Conservation (phyloP, 2,888 invertebrate genomes). For the Caradrina clavipalpis region DNA sequence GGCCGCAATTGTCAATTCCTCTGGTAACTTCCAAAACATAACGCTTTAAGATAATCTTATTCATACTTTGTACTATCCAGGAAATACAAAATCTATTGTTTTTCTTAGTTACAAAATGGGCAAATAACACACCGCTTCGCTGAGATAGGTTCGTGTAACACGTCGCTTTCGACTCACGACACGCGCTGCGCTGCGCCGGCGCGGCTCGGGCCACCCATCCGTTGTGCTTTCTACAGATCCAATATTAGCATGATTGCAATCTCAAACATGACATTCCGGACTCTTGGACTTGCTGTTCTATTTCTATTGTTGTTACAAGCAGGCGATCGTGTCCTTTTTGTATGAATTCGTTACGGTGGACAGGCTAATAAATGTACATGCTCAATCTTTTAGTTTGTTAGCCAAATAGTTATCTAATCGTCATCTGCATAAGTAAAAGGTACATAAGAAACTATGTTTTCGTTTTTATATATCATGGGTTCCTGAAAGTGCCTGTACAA, state of each 20-base stretch:
- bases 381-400: neutral
- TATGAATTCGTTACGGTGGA: slow-evolving; percentile 7
- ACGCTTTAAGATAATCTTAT: neutral
- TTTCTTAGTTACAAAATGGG: slow-evolving; percentile 24
- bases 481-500: too few relatives aligned
- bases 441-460: neutral
- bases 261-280: slow-evolving; percentile 60
- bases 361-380: slow-evolving; percentile 12
- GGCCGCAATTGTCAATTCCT: neutral
- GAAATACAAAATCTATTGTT: neutral
- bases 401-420: slow-evolving; percentile 1
- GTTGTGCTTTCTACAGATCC: slow-evolving; percentile 84
- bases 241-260: slow-evolving; percentile 71
- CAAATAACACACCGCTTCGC: slow-evolving; percentile 28
- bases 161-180: slow-evolving; percentile 84
- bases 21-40: neutral
- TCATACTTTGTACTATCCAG: neutral
- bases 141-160: slow-evolving; percentile 74
- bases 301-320: slow-evolving; percentile 34
- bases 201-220: slow-evolving; percentile 81
- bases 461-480: neutral
- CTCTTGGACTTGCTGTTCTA: slow-evolving; percentile 37
- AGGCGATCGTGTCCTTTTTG: slow-evolving; percentile 1
- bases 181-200: slow-evolving; percentile 48
- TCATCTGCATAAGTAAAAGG: neutral